Percentiles rank a stretch among this genome's conserved stretches.
Evolutionary conservation across 2,888 invertebrate genomes (phyloP).

Genomic region (Lasioglossum malachurum): DNA sequence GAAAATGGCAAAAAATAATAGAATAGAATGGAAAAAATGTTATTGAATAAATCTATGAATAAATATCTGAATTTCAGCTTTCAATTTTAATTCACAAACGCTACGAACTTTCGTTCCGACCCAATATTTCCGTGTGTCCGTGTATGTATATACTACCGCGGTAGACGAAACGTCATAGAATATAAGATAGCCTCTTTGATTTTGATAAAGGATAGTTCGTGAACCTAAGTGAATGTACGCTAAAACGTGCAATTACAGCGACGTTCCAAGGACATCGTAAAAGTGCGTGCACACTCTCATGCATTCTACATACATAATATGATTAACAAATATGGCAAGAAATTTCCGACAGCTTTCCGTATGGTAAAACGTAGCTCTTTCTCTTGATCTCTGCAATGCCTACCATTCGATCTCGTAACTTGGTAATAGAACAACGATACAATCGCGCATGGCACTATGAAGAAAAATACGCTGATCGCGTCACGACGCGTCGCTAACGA

Average conservation of each 20-base stretch:
- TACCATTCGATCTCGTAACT: slow-evolving; percentile 40
- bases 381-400: not conserved
- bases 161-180: slow-evolving; percentile 22
- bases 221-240: not conserved
- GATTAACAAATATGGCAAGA: slow-evolving; percentile 68
- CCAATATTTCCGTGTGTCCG: not conserved
- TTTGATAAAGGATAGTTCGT: slow-evolving; percentile 49
- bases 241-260: slow-evolving; percentile 39
- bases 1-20: too few relatives aligned
- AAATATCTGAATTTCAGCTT: too few relatives aligned
- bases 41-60: too few relatives aligned
- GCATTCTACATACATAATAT: slow-evolving; percentile 14
- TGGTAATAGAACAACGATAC: slow-evolving; percentile 54
- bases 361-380: not conserved
- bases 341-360: slow-evolving; percentile 23
- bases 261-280: slow-evolving; percentile 22
- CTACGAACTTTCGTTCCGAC: too few relatives aligned
- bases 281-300: slow-evolving; percentile 20
- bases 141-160: slow-evolving; percentile 2
- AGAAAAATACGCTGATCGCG: not conserved
- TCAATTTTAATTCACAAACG: too few relatives aligned
- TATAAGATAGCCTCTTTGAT: slow-evolving; percentile 49
- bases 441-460: slow-evolving; percentile 69
- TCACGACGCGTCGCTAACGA: not conserved
- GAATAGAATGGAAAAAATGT: too few relatives aligned